Evolutionary conservation across 2,888 invertebrate genomes (phyloP).

Genomic region (Ophion slaviceki): DNA sequence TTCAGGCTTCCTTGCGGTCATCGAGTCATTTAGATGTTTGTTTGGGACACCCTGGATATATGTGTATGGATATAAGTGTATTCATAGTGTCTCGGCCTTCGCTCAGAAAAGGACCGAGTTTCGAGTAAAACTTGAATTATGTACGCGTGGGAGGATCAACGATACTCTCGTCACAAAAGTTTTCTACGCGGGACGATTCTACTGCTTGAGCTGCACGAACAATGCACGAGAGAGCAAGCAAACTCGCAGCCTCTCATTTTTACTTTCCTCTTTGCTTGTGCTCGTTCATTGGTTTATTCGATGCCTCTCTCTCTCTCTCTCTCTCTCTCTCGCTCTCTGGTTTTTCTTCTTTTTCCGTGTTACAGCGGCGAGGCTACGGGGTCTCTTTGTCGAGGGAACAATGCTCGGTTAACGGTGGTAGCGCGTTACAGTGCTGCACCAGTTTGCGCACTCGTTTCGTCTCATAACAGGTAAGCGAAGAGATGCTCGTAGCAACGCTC

Average conservation of each 20-base stretch:
- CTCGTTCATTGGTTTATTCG: constrained; percentile 45
- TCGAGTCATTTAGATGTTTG: too few relatives aligned
- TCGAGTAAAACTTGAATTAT: constrained; percentile 62
- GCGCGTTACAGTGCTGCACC: constrained; percentile 32
- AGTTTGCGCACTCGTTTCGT: constrained; percentile 60
- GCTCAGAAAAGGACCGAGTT: constrained; percentile 20
- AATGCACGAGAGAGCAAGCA: constrained; percentile 56
- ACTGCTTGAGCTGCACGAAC: constrained; percentile 47
- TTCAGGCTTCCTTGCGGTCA: too few relatives aligned
- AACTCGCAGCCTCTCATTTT: constrained; percentile 27
- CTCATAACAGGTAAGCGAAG: constrained; percentile 35
- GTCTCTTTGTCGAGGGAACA: constrained; percentile 59
- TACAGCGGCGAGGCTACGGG: constrained; percentile 34
- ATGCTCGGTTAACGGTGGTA: constrained; percentile 44
- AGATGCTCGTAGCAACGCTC: constrained; percentile 23
- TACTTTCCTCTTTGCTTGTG: constrained; percentile 23
- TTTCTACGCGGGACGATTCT: constrained; percentile 62
- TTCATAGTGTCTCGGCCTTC: constrained; percentile 1
- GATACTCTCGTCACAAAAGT: constrained; percentile 62
- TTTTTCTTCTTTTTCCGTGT: constrained; percentile 31
- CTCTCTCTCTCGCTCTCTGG: constrained; percentile 16
- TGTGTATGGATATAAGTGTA: not conserved
- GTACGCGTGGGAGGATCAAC: constrained; percentile 61
- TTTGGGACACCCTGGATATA: not conserved
- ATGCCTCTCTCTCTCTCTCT: not conserved